phyloP scores from a whole-genome alignment of 2,888 invertebrate genomes.

The Sinelater perroti region DNA sequence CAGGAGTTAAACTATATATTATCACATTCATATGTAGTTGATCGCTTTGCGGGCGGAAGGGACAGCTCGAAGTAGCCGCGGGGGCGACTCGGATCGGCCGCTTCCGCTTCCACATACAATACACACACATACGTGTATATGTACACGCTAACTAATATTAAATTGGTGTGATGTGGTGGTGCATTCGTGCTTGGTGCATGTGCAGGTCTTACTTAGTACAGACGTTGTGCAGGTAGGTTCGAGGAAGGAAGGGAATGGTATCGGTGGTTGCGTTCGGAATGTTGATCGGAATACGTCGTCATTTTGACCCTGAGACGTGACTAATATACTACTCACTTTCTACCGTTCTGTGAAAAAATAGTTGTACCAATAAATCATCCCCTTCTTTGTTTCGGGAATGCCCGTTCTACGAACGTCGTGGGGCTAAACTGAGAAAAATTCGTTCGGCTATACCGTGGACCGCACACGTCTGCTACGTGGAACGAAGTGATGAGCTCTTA shows the following conservation, averaged over 20 bases:
- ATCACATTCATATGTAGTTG: conserved; percentile 52
- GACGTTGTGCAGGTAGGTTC: conserved; percentile 25
- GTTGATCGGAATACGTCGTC: conserved; percentile 44
- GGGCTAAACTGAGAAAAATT: too few species aligned
- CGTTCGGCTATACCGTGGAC: too few species aligned
- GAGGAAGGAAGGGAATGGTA: conserved; percentile 35
- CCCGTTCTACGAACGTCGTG: too few species aligned
- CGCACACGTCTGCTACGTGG: too few species aligned
- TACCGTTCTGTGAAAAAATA: conserved; percentile 40
- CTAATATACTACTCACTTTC: conserved; percentile 45
- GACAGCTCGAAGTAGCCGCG: neutral
- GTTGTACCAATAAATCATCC: conserved; percentile 24
- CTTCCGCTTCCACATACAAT: conserved; percentile 13
- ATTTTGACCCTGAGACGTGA: conserved; percentile 55
- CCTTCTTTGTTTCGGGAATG: conserved; percentile 29
- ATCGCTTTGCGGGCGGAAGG: conserved; percentile 20
- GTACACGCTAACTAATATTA: conserved; percentile 36
- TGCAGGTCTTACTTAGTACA: conserved; percentile 40
- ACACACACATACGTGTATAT: conserved; percentile 20
- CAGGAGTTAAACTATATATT: conserved; percentile 50
- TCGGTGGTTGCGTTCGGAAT: conserved; percentile 35
- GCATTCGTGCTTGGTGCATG: conserved; percentile 46
- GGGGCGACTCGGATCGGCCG: neutral
- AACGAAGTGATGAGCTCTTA: too few species aligned
- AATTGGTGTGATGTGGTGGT: conserved; percentile 42